A percentile compares a stretch with the other conserved stretches of the same genome.
phyloP scores from a whole-genome alignment of 1,140 invertebrate species.

The Magallana ariakensis region DNA sequence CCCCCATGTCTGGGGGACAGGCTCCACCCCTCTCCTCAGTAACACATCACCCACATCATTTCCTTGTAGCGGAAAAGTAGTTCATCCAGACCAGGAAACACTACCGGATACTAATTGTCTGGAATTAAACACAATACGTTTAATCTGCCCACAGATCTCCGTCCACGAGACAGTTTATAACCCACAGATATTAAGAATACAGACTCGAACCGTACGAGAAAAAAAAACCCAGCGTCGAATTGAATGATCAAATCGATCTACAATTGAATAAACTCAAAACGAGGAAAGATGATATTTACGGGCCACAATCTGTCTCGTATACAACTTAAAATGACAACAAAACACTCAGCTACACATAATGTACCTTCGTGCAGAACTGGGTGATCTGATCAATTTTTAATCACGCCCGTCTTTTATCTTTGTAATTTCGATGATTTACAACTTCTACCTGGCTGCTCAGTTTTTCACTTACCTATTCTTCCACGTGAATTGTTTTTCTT shows the following conservation, averaged over 20 bases:
- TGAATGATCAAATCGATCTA: not conserved
- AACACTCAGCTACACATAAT: no score
- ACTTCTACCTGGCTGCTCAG: not conserved
- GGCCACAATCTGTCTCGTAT: not conserved
- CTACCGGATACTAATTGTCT: not conserved
- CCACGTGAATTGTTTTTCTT: not conserved
- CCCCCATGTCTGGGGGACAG: not conserved
- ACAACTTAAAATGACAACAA: not conserved
- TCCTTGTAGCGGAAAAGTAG: not conserved
- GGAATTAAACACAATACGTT: not conserved
- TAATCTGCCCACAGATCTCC: not conserved
- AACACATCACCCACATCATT: not conserved
- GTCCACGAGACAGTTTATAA: not conserved
- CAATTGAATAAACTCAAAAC: not conserved
- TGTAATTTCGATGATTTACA: not conserved
- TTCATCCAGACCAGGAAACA: not conserved
- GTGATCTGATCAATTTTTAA: not conserved
- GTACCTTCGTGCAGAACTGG: not conserved
- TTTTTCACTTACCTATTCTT: constrained; percentile 19
- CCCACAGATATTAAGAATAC: no score
- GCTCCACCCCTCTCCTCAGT: not conserved
- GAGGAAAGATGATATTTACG: not conserved
- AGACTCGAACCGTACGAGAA: no score
- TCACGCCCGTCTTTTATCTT: not conserved
- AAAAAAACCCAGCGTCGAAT: no score